phyloP scores from a whole-genome alignment of 1,140 invertebrate species.

The Zaprionus nigranus region DNA sequence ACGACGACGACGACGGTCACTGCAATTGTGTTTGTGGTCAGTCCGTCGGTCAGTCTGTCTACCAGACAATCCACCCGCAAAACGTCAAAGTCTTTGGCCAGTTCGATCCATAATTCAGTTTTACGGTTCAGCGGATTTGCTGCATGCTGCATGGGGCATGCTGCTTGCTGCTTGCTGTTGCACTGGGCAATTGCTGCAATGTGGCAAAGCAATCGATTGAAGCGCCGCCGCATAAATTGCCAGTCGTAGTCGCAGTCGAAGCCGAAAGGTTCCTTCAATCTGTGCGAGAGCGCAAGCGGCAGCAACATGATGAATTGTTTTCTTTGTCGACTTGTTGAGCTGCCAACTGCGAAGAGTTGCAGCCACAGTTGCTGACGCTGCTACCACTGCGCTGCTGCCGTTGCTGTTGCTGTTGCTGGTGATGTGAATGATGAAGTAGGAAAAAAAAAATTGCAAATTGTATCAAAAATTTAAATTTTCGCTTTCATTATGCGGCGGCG shows the following conservation, averaged over 20 bases:
- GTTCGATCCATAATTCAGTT: conserved; percentile 72
- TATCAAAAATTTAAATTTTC: conserved; percentile 82
- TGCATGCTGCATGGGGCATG: conserved; percentile 21
- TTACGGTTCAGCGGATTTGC: conserved; percentile 70
- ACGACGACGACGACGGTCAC: neutral
- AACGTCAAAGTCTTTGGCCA: conserved; percentile 4
- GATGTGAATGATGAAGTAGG: conserved; percentile 72
- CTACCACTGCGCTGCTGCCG: conserved; percentile 24
- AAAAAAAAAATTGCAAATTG: conserved; percentile 75
- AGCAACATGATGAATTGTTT: conserved; percentile 80
- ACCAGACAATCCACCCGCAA: conserved; percentile 9
- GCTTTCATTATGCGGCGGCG: conserved; percentile 75
- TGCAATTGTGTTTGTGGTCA: conserved; percentile 59
- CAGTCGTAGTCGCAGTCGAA: conserved; percentile 34
- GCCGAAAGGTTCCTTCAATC: conserved; percentile 73
- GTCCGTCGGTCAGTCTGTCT: conserved; percentile 36
- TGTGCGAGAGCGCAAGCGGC: conserved; percentile 12
- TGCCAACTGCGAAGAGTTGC: conserved; percentile 50
- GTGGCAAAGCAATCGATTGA: conserved; percentile 82
- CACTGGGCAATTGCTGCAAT: conserved; percentile 72
- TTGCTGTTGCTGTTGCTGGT: conserved; percentile 38
- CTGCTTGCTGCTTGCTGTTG: conserved; percentile 21
- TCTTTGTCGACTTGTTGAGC: conserved; percentile 79
- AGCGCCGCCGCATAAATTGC: conserved; percentile 78
- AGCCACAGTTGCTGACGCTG: conserved; percentile 27